These are phyloP conservation scores for Belgica antarctica DNA, from an alignment of 2,888 invertebrate species.

Conservation along the genomic window DNA sequence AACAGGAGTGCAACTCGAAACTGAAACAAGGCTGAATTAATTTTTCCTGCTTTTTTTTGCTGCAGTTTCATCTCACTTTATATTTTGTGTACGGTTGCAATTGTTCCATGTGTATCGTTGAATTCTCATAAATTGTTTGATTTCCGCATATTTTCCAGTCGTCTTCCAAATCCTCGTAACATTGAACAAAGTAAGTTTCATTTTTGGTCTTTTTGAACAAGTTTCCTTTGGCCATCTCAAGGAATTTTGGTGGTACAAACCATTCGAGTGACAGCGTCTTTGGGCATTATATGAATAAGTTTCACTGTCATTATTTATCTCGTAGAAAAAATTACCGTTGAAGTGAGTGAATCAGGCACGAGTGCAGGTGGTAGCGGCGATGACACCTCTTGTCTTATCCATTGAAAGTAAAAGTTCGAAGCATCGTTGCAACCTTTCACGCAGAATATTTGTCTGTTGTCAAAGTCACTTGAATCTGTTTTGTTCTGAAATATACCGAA, in stretches of 20 bases:
- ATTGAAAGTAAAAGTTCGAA: slow-evolving; percentile 69
- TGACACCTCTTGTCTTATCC: slow-evolving; percentile 67
- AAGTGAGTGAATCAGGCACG: slow-evolving; percentile 72
- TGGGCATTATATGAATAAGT: too few relatives aligned
- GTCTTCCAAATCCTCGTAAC: slow-evolving; percentile 67
- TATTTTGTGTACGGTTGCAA: slow-evolving; percentile 87
- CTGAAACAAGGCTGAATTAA: slow-evolving; percentile 57
- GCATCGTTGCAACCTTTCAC: slow-evolving; percentile 81
- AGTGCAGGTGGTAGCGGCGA: slow-evolving; percentile 72
- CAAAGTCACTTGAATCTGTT: slow-evolving; percentile 64
- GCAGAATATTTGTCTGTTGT: slow-evolving; percentile 71
- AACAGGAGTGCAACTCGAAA: slow-evolving; percentile 83
- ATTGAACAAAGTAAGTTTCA: slow-evolving; percentile 67
- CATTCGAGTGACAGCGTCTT: slow-evolving; percentile 77
- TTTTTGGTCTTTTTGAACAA: slow-evolving; percentile 52
- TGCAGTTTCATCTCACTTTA: slow-evolving; percentile 68
- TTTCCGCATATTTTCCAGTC: slow-evolving; percentile 82
- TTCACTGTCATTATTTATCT: too few relatives aligned
- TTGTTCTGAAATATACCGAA: slow-evolving; percentile 61
- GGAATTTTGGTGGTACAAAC: slow-evolving; percentile 60
- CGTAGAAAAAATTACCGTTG: too few relatives aligned
- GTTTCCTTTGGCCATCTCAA: slow-evolving; percentile 57
- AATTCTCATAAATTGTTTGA: slow-evolving; percentile 65
- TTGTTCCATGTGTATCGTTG: slow-evolving; percentile 69
- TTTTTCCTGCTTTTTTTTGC: not conserved